Base-by-base conservation (phyloP, 2,888 invertebrate genomes). In the Acleris literana region DNA sequence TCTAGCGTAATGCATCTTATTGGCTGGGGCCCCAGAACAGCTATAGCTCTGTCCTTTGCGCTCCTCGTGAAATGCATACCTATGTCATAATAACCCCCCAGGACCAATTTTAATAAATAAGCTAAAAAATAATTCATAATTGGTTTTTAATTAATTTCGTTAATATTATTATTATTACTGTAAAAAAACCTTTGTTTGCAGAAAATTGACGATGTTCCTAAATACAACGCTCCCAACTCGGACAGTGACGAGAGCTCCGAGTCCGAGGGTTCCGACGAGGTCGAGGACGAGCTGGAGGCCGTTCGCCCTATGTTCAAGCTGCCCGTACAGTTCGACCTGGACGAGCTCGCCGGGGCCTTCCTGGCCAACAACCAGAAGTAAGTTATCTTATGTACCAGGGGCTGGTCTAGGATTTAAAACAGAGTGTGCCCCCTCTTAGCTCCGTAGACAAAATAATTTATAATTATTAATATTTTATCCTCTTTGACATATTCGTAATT, bases 271-370 rank as follows among this genome's bases (percentile, higher is more conserved):
- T 91, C 93, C 0, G 94, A 93, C 46, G 94, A 94, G 69, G 94
- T 92, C 18, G 94, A 95, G 33, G 93, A 90, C 68, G 92, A 94
- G 57, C 93, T 94, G 59, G 94, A 95, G 69, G 88, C 93, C 72
- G 89, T 93, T 70, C 85, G 93, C 55, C 95, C 86, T 82, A 94
- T 87, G 76, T 94, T 96, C 81, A 96, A 96, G 84, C 89, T 97
- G 82, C 97, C 97, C 68, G 93, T 97, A 66, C 96, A 96, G 84
- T 94, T 97, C 80, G 96, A 97, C 88, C 94, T 97, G 69, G 97
- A 97, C 77, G 97, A 97, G 70, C 93, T 97, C 68, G 96, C 97
- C 33, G 96, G 96, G 51, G 96, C 95, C 39, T 93, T 95, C 83
- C 90, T 95, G 76, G 95, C 95, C 71, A 95, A 95, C 78, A 95